Evolutionary conservation across 2,888 invertebrate species (phyloP), one percentile per base, ranked within the genome.

Genomic region (Cephus pygmeus): DNA sequence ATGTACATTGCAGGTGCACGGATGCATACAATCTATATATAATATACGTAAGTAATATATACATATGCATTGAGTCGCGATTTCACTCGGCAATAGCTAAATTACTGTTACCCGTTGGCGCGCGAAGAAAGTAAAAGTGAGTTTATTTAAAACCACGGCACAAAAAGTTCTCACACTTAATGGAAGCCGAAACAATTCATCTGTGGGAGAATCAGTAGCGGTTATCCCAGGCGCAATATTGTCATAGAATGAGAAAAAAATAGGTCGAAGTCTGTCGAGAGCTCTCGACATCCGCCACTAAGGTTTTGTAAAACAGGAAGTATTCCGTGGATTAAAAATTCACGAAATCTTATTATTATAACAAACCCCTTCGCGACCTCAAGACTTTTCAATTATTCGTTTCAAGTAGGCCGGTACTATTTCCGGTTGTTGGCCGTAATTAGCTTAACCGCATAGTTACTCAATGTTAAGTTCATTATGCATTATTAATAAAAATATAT

Each of bases 141-240:
- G 35, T 73, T 74, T 69, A 75, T 75, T 75, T 74, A 71, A 76
- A 81, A 80, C 71, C 36, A 73, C 69, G 40, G 40, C 75, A 80
- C 73, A 84, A 81, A 86, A 83, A 81, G 76, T 84, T 86, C 85
- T 81, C 85, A 84, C 83, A 82, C 80, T 68, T 77, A 82, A 82
- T 56, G 75, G 71, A 56, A 81, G 73, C 68, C 34, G 74, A 68
- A 77, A 76, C 36, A 71, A 35, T 76, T 75, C 76, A 82, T 82
- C 80, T 82, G 79, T 85, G 85, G 77, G 87, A 87, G 77, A 81
- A 81, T 81, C 77, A 76, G 73, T 71, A 73, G 35, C 31, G 34
- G 34, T 31, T 79, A 79, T 86, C 83, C 79, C 85, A 84, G 83
- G 81, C 76, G 81, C 79, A 75, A 74, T 69, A 80, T 81, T 79